phyloP scores from a whole-genome alignment of 2,888 invertebrate genomes.

The Mythimna loreyi region DNA sequence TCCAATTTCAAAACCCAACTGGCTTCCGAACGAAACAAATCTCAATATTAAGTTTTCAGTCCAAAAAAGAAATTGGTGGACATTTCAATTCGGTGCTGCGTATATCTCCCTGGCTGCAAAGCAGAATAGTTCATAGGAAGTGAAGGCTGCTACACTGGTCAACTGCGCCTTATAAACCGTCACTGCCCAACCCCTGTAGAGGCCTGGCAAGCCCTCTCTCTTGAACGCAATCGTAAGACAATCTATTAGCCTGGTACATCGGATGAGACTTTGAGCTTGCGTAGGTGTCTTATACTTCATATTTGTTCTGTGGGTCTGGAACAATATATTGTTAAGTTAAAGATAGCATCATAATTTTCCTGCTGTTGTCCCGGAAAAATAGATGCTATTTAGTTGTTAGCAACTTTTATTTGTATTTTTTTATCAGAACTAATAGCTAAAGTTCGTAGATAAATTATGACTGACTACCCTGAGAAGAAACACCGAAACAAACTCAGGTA shows the following conservation, averaged over 20 bases:
- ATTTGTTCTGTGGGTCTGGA: slow-evolving; percentile 78
- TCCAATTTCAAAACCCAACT: not conserved
- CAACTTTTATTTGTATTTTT: no score
- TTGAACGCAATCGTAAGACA: slow-evolving; percentile 73
- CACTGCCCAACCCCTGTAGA: slow-evolving; percentile 80
- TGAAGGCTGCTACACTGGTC: slow-evolving; percentile 79
- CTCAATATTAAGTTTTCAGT: not conserved
- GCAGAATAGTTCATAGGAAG: slow-evolving; percentile 81
- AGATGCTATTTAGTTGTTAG: no score
- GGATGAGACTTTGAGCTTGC: slow-evolving; percentile 71
- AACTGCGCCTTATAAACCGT: slow-evolving; percentile 82
- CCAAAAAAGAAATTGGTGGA: not conserved
- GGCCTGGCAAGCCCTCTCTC: slow-evolving; percentile 75
- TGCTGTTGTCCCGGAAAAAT: no score
- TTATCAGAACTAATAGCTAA: no score
- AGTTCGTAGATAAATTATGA: no score
- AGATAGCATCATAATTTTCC: not conserved
- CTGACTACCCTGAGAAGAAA: no score
- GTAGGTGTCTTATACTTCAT: slow-evolving; percentile 68
- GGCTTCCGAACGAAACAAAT: not conserved
- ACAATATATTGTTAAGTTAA: slow-evolving; percentile 5
- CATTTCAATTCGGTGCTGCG: not conserved
- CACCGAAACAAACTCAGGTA: no score
- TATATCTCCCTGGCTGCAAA: slow-evolving; percentile 68
- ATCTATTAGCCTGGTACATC: slow-evolving; percentile 70